These are phyloP conservation scores for Harmothoe impar DNA, from an alignment of 2,888 invertebrate species.

Conservation along the genomic window DNA sequence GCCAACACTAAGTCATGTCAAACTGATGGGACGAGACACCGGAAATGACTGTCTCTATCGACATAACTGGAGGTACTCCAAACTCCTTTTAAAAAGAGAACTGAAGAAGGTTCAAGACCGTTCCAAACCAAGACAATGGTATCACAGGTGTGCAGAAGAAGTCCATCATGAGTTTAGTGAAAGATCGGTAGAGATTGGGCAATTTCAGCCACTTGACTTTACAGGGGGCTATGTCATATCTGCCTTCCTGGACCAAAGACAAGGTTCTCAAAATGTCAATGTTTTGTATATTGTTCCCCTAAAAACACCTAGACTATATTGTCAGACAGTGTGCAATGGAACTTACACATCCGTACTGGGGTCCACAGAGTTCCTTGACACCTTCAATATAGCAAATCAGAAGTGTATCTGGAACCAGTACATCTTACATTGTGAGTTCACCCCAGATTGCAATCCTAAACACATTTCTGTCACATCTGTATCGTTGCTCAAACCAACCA, in stretches of 20 bases:
- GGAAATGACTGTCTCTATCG: too few species aligned
- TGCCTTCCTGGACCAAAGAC: neutral
- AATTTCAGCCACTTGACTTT: constrained; percentile 26
- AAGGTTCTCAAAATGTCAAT: neutral
- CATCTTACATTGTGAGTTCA: neutral
- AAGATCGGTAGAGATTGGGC: neutral
- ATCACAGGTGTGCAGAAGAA: too few species aligned
- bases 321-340: neutral
- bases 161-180: too few species aligned
- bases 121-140: too few species aligned
- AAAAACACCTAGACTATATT: neutral
- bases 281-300: constrained; percentile 7
- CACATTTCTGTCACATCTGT: neutral
- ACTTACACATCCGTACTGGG: neutral
- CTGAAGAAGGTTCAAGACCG: too few species aligned
- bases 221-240: constrained; percentile 19
- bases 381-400: neutral
- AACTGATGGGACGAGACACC: too few species aligned
- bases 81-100: too few species aligned
- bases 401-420: constrained; percentile 30
- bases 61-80: too few species aligned
- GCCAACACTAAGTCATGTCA: too few species aligned
- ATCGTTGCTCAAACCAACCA: neutral
- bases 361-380: neutral
- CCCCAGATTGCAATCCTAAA: neutral